Evolutionary conservation across 2,113 vertebrate species (phyloP).

Genomic region (Smithornis capensis): DNA sequence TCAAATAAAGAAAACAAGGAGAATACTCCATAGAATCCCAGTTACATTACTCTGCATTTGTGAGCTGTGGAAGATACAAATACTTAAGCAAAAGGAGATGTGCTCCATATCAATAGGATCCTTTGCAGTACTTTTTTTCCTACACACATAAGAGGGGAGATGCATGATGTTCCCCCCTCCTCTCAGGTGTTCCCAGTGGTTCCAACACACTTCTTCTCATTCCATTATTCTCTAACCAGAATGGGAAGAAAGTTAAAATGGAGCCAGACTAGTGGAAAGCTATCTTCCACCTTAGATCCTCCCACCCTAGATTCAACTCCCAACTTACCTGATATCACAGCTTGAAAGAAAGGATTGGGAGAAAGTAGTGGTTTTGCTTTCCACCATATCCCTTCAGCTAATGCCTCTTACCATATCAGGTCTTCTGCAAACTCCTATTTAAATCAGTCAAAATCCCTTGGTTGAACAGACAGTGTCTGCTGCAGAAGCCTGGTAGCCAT

Average conservation of each 20-base stretch:
- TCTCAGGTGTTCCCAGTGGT: not conserved
- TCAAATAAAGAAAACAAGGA: fast-evolving
- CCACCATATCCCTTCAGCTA: not conserved
- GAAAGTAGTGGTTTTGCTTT: not conserved
- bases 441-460: not conserved
- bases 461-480: not conserved
- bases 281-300: not conserved
- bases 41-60: not conserved
- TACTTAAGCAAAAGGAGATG: not conserved
- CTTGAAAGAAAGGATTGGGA: not conserved
- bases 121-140: not conserved
- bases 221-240: not conserved
- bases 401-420: not conserved
- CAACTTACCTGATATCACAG: too few species aligned
- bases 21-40: not conserved
- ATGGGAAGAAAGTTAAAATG: not conserved
- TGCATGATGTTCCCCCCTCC: too few species aligned
- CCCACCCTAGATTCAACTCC: not conserved
- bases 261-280: too few species aligned
- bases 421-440: not conserved
- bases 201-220: not conserved
- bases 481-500: not conserved
- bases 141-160: not conserved
- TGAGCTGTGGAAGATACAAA: not conserved
- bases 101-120: not conserved